Conservation (phyloP, 2,113 vertebrate species). For the Calyptomena viridis region DNA sequence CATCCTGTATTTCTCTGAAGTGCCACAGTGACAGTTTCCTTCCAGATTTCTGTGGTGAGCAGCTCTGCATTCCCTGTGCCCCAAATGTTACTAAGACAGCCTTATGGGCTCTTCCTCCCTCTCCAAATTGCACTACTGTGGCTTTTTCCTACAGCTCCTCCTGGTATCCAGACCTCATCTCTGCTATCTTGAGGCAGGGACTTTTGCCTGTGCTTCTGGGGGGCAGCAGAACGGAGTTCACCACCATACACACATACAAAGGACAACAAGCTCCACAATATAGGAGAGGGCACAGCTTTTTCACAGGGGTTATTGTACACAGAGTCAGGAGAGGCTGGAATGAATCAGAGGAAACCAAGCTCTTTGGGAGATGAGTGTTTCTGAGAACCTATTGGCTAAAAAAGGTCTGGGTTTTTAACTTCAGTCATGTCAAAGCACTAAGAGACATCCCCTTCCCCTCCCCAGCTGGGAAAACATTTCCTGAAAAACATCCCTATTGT, state of each 20-base stretch:
- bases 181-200: not conserved
- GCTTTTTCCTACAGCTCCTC: not conserved
- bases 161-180: not conserved
- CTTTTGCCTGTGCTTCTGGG: not conserved
- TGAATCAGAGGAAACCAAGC: slow-evolving; percentile 31
- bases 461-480: slow-evolving; percentile 49
- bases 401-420: not conserved
- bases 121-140: not conserved
- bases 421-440: not conserved
- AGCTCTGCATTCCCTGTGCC: not conserved
- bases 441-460: slow-evolving; percentile 12
- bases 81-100: not conserved
- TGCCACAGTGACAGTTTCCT: not conserved
- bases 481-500: slow-evolving; percentile 59
- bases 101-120: not conserved
- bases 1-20: not conserved
- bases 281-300: not conserved
- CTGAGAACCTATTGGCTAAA: not conserved
- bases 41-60: slow-evolving; percentile 26
- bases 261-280: not conserved
- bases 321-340: slow-evolving; percentile 2
- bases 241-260: not conserved
- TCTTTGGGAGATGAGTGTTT: not conserved
- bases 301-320: not conserved
- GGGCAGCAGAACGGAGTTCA: not conserved